A percentile compares a stretch with the other conserved stretches of the same genome.
Evolutionary conservation across 2,113 vertebrate genomes (phyloP).

Genomic region (Seriola quinqueradiata): DNA sequence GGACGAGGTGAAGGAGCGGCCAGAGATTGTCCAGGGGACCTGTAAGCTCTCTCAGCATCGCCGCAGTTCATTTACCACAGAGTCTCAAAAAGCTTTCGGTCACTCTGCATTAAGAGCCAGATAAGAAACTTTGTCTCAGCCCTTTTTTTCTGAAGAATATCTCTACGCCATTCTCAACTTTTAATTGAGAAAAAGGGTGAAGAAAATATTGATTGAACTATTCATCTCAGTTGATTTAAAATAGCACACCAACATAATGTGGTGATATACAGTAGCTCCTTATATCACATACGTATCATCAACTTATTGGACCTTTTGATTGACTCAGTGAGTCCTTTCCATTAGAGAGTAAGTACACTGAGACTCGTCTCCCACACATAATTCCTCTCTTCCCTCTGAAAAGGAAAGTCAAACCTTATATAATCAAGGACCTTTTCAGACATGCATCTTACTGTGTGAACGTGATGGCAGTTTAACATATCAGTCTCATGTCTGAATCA

Average conservation of each 20-base stretch:
- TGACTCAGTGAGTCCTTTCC: slow-evolving; percentile 20
- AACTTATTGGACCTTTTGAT: slow-evolving; percentile 30
- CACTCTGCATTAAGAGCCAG: slow-evolving; percentile 44
- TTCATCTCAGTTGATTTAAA: slow-evolving; percentile 25
- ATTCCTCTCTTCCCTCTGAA: not conserved
- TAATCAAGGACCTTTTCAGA: not conserved
- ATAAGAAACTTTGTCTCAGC: slow-evolving; percentile 34
- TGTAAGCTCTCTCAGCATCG: slow-evolving; percentile 15
- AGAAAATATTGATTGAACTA: slow-evolving; percentile 3
- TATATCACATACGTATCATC: not conserved
- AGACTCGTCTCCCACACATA: slow-evolving; percentile 6
- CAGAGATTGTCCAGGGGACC: slow-evolving; percentile 47
- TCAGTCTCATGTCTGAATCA: not conserved
- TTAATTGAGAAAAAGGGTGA: not conserved
- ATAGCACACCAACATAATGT: slow-evolving; percentile 6
- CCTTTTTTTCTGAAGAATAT: slow-evolving; percentile 32
- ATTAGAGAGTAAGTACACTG: slow-evolving; percentile 21
- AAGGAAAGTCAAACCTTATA: slow-evolving; percentile 32
- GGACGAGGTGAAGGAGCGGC: slow-evolving; percentile 54
- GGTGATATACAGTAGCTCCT: not conserved
- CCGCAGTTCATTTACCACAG: slow-evolving; percentile 51
- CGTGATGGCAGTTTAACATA: not conserved
- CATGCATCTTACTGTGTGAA: not conserved
- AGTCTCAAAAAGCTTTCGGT: slow-evolving; percentile 6
- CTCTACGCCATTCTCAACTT: slow-evolving; percentile 18